A percentile compares a stretch with the other conserved stretches of the same genome.
Evolutionary conservation across 64 coral and sea anemone species (phyloP).

Genomic region (Actinia equina): DNA sequence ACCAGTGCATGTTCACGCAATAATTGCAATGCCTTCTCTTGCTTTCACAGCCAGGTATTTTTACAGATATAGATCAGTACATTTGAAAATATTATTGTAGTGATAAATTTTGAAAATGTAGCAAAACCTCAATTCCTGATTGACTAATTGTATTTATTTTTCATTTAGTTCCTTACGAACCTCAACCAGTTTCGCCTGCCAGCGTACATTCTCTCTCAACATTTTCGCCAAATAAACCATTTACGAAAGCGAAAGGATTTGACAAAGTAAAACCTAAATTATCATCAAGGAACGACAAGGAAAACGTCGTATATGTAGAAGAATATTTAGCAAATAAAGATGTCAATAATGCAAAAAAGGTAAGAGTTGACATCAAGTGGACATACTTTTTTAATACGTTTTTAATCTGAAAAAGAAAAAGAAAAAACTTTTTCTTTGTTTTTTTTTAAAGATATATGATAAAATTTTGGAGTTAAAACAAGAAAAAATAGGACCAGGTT

Average conservation of each 20-base stretch:
- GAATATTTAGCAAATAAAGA: slow-evolving; percentile 71
- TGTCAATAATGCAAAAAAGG: slow-evolving; percentile 75
- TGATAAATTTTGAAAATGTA: no score
- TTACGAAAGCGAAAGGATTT: background rate
- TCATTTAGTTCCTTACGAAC: slow-evolving; percentile 21
- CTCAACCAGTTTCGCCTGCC: slow-evolving; percentile 7
- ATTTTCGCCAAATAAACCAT: background rate
- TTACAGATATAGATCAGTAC: no score
- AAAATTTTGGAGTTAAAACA: slow-evolving; percentile 76
- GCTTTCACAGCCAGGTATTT: no score
- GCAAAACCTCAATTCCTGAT: no score
- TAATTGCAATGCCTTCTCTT: no score
- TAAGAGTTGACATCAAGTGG: slow-evolving; percentile 10
- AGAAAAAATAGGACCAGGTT: slow-evolving; percentile 50
- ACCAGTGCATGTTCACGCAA: no score
- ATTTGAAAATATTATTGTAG: no score
- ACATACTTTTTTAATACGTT: no score
- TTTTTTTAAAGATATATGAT: slow-evolving; percentile 56
- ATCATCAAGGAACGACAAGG: slow-evolving; percentile 26
- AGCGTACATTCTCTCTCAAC: background rate
- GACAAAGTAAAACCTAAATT: slow-evolving; percentile 54
- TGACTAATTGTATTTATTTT: background rate
- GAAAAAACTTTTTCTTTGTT: background rate
- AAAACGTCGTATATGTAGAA: slow-evolving; percentile 55
- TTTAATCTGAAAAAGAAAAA: no score